phyloP scores from a whole-genome alignment of 1,140 invertebrate species.

The Cherax quadricarinatus region DNA sequence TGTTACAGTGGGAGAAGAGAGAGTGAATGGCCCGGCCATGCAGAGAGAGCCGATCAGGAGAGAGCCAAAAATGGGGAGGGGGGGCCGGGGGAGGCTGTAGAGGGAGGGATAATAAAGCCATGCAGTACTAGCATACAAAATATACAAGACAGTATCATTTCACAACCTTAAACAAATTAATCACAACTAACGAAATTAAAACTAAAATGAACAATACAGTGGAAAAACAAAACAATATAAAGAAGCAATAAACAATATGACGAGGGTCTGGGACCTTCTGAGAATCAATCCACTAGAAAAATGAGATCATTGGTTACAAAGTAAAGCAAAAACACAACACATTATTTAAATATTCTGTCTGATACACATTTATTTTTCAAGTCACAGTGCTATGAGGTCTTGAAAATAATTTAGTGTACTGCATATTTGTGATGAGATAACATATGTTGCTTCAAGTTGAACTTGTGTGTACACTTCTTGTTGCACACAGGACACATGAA shows the following conservation, averaged over 20 bases:
- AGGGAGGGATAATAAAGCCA: conserved; percentile 24
- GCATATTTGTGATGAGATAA: conserved; percentile 50
- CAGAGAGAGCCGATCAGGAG: conserved; percentile 49
- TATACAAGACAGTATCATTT: conserved; percentile 4
- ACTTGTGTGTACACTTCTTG: conserved; percentile 56
- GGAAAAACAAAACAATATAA: neutral
- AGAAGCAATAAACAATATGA: neutral
- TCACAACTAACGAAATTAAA: neutral
- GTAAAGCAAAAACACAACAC: neutral
- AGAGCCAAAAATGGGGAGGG: conserved; percentile 24
- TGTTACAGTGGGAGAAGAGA: conserved; percentile 20
- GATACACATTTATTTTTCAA: neutral
- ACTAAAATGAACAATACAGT: neutral
- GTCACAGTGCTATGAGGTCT: neutral
- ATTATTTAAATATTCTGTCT: neutral
- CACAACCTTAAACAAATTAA: conserved; percentile 29
- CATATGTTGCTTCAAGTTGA: conserved; percentile 60
- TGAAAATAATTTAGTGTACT: conserved; percentile 7
- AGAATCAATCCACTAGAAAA: neutral
- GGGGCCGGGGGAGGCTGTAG: neutral
- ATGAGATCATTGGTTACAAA: conserved; percentile 4
- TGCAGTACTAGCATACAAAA: conserved; percentile 36
- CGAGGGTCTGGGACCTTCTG: conserved; percentile 5
- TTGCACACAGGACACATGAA: conserved; percentile 53
- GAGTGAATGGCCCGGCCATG: conserved; percentile 18